Conservation (phyloP, 2,113 vertebrate genomes). For the Muscicapa adusta region DNA sequence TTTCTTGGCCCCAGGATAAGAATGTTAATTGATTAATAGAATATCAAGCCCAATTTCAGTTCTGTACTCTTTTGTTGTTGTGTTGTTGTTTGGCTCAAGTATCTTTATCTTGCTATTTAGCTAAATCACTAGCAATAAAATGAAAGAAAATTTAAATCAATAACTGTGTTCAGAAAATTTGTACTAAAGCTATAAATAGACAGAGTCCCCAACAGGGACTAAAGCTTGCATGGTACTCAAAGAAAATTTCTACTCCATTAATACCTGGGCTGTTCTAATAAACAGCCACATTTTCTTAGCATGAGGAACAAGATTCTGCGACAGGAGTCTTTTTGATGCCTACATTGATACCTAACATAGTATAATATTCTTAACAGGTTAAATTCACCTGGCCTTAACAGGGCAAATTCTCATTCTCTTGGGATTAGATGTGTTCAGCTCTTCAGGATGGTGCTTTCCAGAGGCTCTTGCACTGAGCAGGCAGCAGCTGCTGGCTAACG, state of each 20-base stretch:
- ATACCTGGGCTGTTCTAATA: neutral
- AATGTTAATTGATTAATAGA: neutral
- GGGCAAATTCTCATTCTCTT: neutral
- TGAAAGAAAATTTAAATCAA: neutral
- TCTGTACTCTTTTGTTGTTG: neutral
- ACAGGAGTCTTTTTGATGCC: neutral
- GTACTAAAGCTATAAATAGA: neutral
- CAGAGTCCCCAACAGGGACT: neutral
- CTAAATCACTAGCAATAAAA: neutral
- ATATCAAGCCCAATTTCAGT: neutral
- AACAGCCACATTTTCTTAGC: neutral
- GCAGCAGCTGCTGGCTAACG: fast-evolving
- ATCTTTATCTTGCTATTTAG: neutral
- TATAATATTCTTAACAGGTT: neutral
- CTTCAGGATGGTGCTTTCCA: neutral
- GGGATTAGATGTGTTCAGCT: neutral
- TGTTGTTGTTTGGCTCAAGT: neutral
- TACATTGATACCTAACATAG: neutral
- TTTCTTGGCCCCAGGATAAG: slow-evolving; percentile 24
- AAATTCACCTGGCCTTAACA: neutral
- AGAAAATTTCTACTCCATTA: neutral
- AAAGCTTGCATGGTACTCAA: neutral
- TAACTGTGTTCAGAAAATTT: neutral
- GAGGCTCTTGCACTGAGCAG: neutral
- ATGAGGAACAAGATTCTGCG: neutral